These are phyloP conservation scores for Strix aluco DNA, from an alignment of 2,113 vertebrate species.

Conservation along the genomic window DNA sequence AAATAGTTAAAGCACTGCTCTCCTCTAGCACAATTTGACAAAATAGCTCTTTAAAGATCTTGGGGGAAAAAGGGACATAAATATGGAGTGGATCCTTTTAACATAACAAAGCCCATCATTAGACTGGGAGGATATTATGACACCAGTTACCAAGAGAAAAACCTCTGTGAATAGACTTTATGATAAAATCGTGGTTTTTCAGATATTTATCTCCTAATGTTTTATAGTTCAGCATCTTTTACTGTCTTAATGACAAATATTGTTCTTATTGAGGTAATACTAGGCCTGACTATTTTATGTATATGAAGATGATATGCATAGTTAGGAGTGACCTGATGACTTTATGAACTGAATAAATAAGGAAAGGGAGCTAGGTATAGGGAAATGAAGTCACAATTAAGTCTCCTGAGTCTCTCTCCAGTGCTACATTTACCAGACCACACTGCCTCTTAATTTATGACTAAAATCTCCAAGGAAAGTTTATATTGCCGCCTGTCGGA, in stretches of 20 bases:
- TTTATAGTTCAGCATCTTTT: background rate
- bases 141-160: background rate
- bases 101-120: background rate
- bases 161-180: background rate
- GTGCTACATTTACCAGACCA: background rate
- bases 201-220: background rate
- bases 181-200: background rate
- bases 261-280: background rate
- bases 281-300: background rate
- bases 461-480: background rate
- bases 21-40: background rate
- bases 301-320: background rate
- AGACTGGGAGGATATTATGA: background rate
- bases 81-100: background rate
- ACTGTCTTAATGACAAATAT: background rate
- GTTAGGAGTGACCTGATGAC: background rate
- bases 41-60: conserved; percentile 19
- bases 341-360: background rate
- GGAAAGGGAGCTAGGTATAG: background rate
- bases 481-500: background rate
- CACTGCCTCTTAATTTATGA: background rate
- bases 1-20: conserved; percentile 39
- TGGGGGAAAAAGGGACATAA: background rate
- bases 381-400: background rate
- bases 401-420: background rate